Conservation (phyloP, 2,113 vertebrate genomes). For the Poeciliopsis prolifica region DNA sequence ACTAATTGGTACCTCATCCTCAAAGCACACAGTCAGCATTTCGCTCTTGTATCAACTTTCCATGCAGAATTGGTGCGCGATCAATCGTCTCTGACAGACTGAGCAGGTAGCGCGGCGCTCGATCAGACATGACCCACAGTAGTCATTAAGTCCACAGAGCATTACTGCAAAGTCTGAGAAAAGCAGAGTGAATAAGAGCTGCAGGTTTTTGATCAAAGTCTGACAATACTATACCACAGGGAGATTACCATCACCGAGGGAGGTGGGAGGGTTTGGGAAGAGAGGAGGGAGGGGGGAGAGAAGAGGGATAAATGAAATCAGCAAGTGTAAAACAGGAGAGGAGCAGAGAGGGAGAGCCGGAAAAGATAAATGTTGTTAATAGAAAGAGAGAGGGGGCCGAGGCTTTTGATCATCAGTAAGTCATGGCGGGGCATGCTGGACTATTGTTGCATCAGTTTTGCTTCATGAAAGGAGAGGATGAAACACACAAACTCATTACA, state of each 20-base stretch:
- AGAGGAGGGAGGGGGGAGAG: constrained; percentile 17
- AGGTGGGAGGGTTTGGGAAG: constrained; percentile 17
- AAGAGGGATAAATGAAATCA: constrained; percentile 44
- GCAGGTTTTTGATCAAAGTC: constrained; percentile 64
- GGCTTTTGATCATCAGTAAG: constrained; percentile 62
- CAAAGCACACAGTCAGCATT: constrained; percentile 55
- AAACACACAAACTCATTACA: constrained; percentile 48
- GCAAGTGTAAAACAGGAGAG: constrained; percentile 16
- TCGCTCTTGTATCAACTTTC: constrained; percentile 41
- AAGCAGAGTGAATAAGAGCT: constrained; percentile 39
- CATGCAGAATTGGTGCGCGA: background rate
- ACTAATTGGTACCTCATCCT: constrained; percentile 54
- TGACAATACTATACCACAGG: constrained; percentile 46
- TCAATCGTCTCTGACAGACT: background rate
- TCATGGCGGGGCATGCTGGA: constrained; percentile 31
- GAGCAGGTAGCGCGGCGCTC: constrained; percentile 6
- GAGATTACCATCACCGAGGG: constrained; percentile 48
- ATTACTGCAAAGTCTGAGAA: constrained; percentile 40
- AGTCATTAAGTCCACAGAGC: constrained; percentile 56
- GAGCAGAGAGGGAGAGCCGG: constrained; percentile 1
- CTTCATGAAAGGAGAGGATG: constrained; percentile 53
- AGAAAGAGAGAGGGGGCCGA: constrained; percentile 26
- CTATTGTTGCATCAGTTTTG: constrained; percentile 60
- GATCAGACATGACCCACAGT: constrained; percentile 28
- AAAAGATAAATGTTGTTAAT: constrained; percentile 33